phyloP scores from a whole-genome alignment of 1,140 invertebrate genomes.

The Drosophila serrata region DNA sequence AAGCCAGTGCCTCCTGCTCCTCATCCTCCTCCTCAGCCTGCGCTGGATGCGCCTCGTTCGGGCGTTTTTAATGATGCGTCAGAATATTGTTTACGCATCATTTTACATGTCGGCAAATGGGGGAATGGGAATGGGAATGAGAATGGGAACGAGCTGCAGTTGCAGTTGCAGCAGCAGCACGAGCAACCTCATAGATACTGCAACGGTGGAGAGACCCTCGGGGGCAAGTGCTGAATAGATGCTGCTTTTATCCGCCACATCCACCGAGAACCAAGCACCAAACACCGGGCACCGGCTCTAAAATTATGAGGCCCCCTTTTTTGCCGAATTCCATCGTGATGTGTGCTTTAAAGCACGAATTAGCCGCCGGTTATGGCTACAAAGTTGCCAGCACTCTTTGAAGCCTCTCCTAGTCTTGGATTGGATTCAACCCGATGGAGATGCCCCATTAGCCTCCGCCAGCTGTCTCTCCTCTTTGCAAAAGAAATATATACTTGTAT shows the following conservation, averaged over 20 bases:
- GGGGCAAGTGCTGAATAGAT: slow-evolving; percentile 40
- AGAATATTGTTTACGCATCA: slow-evolving; percentile 84
- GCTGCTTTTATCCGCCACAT: slow-evolving; percentile 28
- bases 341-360: slow-evolving; percentile 76
- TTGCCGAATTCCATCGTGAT: slow-evolving; percentile 70
- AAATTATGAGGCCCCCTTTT: slow-evolving; percentile 64
- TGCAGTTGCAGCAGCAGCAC: slow-evolving; percentile 13
- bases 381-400: slow-evolving; percentile 20
- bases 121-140: slow-evolving; percentile 32
- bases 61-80: slow-evolving; percentile 83
- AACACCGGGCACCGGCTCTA: slow-evolving; percentile 23
- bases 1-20: no score
- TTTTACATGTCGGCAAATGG: slow-evolving; percentile 82
- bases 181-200: slow-evolving; percentile 37
- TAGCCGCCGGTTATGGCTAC: slow-evolving; percentile 47
- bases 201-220: background rate
- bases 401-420: background rate
- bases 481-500: slow-evolving; percentile 1
- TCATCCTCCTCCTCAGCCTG: background rate
- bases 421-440: slow-evolving; percentile 5
- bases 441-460: slow-evolving; percentile 29
- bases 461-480: background rate
- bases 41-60: slow-evolving; percentile 63
- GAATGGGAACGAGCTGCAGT: slow-evolving; percentile 7
- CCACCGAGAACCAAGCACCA: background rate